Evolutionary conservation across 2,888 invertebrate species (phyloP).

Genomic region (Orthosia incerta): DNA sequence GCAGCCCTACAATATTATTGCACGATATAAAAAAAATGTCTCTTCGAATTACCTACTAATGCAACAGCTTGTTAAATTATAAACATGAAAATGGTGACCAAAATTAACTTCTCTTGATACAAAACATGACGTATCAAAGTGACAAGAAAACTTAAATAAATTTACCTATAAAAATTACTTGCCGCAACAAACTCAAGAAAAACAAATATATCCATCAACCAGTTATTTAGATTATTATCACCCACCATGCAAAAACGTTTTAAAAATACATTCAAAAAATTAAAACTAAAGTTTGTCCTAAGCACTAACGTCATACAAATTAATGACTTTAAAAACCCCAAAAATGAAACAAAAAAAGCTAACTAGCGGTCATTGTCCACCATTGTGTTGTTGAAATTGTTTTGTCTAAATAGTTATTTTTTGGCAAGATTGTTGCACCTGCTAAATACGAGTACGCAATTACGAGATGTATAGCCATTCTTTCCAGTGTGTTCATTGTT

Average conservation of each 20-base stretch:
- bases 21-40: no score
- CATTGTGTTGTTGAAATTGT: slow-evolving; percentile 24
- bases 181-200: slow-evolving; percentile 8
- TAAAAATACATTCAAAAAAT: background rate
- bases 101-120: background rate
- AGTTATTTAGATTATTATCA: slow-evolving; percentile 31
- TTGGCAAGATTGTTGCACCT: slow-evolving; percentile 9
- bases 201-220: background rate
- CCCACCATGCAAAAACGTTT: slow-evolving; percentile 11
- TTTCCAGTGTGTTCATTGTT: background rate
- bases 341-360: slow-evolving; percentile 14
- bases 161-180: slow-evolving; percentile 14
- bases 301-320: slow-evolving; percentile 23
- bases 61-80: background rate
- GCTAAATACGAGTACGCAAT: background rate
- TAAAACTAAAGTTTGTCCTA: slow-evolving; percentile 1
- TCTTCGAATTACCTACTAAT: no score
- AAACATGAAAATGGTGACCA: background rate
- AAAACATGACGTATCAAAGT: slow-evolving; percentile 1
- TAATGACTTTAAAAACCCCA: slow-evolving; percentile 23
- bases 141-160: slow-evolving; percentile 3
- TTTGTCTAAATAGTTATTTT: background rate
- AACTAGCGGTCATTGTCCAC: slow-evolving; percentile 41
- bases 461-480: background rate
- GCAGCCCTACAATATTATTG: no score